Conservation (phyloP, 2,888 invertebrate species). For the Glyphotaelius pellucidus region DNA sequence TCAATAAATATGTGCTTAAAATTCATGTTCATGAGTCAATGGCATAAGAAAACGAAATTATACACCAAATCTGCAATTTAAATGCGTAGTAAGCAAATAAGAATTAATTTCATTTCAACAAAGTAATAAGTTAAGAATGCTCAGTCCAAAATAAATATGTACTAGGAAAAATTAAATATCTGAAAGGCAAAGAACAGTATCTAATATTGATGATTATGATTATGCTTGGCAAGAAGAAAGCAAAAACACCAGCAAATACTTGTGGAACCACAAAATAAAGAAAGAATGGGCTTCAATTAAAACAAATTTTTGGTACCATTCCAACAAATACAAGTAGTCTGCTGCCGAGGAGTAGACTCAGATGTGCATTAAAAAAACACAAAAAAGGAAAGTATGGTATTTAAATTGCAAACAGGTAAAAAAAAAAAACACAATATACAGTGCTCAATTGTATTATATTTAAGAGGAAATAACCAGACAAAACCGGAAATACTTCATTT, state of each 20-base stretch:
- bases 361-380: background rate
- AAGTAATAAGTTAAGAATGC: background rate
- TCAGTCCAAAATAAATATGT: background rate
- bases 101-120: background rate
- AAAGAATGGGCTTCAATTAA: background rate
- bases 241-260: background rate
- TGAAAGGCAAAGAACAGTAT: background rate
- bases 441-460: no score
- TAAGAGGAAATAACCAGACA: no score
- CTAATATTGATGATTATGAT: background rate
- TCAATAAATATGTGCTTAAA: slow-evolving; percentile 37
- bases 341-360: background rate
- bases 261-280: background rate
- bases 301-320: background rate
- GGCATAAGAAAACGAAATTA: slow-evolving; percentile 4
- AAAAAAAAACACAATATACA: background rate
- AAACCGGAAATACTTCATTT: no score
- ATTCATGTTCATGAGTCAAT: slow-evolving; percentile 37
- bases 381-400: background rate
- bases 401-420: background rate
- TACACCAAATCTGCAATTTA: background rate
- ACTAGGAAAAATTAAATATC: background rate
- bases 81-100: background rate
- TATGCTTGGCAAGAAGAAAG: background rate
- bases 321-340: background rate